Evolutionary conservation across 2,888 invertebrate genomes (phyloP).

Genomic region (Blastobasis lacticolella): DNA sequence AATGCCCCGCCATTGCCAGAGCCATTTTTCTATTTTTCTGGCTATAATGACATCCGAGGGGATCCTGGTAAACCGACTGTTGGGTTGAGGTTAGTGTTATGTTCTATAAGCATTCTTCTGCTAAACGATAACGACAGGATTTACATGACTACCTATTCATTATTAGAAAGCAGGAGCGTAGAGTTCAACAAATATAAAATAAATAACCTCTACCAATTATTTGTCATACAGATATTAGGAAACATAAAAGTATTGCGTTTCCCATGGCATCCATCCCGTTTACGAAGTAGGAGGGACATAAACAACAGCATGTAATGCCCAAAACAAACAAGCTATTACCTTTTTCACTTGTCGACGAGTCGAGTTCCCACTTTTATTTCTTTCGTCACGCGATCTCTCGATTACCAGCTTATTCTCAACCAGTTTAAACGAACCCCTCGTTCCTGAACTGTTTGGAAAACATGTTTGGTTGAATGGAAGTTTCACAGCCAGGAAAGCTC

Average conservation of each 20-base stretch:
- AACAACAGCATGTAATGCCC: conserved; percentile 15
- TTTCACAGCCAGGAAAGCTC: conserved; percentile 1
- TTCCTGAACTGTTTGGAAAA: conserved; percentile 9
- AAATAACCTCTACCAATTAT: no score
- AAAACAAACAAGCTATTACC: conserved; percentile 28
- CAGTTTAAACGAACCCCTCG: conserved; percentile 17
- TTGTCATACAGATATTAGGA: no score
- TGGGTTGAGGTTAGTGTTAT: no score
- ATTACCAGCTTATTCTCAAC: conserved; percentile 19
- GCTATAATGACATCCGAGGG: no score
- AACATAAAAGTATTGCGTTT: not conserved
- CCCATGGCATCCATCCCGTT: not conserved
- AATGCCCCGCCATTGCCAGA: no score
- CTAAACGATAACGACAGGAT: no score
- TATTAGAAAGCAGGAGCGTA: no score
- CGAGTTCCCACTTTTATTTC: conserved; percentile 24
- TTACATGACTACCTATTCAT: no score
- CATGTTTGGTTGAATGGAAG: conserved; percentile 2
- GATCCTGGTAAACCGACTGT: no score
- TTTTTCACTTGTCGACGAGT: conserved; percentile 23
- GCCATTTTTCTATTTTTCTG: no score
- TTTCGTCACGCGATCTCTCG: conserved; percentile 30
- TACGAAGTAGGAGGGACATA: not conserved
- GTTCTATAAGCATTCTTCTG: no score
- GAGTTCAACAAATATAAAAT: no score